phyloP scores from a whole-genome alignment of 2,113 vertebrate species.

The Grammomys surdaster region DNA sequence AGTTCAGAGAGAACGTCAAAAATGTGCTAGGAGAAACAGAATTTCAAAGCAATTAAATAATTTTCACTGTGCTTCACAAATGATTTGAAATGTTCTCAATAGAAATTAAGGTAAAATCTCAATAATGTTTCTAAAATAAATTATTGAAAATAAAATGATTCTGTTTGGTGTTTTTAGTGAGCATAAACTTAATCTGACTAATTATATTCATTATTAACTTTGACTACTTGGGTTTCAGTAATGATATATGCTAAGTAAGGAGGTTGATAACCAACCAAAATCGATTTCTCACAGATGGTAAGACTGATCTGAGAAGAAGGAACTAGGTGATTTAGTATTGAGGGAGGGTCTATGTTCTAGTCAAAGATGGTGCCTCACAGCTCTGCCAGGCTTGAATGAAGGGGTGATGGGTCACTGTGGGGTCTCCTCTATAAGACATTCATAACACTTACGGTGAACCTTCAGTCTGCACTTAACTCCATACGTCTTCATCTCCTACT shows the following conservation, averaged over 20 bases:
- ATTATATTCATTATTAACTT: not conserved
- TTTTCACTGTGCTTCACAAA: slow-evolving; percentile 14
- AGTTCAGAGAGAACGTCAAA: not conserved
- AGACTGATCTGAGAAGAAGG: not conserved
- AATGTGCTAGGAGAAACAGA: not conserved
- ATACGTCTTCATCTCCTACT: rapidly evolving
- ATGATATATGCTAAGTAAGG: not conserved
- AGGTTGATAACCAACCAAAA: not conserved
- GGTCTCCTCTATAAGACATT: not conserved
- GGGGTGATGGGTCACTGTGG: rapidly evolving
- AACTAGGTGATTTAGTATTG: not conserved
- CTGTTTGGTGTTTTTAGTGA: not conserved
- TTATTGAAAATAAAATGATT: not conserved
- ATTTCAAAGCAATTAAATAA: slow-evolving; percentile 8
- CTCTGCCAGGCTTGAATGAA: not conserved
- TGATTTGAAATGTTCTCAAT: not conserved
- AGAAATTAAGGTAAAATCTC: not conserved
- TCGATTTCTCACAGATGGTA: not conserved
- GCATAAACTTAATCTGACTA: not conserved
- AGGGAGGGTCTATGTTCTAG: not conserved
- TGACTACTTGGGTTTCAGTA: not conserved
- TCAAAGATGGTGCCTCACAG: not conserved
- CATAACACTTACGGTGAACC: too few relatives aligned
- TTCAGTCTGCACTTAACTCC: rapidly evolving
- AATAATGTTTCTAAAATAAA: not conserved